Percentiles rank a stretch among this genome's conserved stretches.
Evolutionary conservation across 2,888 invertebrate genomes (phyloP).

Genomic region (Mimachlamys varia): DNA sequence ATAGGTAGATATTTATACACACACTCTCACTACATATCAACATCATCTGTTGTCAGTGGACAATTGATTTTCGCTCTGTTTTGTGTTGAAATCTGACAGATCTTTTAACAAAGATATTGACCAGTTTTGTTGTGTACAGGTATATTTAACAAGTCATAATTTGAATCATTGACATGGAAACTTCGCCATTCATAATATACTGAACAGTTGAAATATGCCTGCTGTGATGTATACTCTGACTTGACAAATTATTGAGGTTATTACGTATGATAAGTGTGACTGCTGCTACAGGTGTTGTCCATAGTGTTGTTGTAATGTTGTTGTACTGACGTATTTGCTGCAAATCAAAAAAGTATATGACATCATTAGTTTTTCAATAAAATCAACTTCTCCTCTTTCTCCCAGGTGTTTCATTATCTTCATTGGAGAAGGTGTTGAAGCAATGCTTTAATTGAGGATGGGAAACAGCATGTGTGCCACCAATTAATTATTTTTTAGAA

Average conservation of each 20-base stretch:
- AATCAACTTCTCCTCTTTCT: no score
- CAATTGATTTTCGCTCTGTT: conserved; percentile 10
- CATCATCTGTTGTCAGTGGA: not conserved
- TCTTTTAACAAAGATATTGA: not conserved
- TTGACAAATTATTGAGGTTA: not conserved
- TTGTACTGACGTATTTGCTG: no score
- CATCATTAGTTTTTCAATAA: no score
- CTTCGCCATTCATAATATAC: not conserved
- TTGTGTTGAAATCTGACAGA: conserved; percentile 9
- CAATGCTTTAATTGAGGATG: not conserved
- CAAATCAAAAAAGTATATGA: no score
- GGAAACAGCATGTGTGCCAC: no score
- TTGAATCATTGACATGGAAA: not conserved
- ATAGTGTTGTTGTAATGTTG: no score
- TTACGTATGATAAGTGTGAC: not conserved
- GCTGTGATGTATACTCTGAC: not conserved
- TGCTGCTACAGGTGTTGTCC: not conserved
- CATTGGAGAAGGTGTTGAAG: not conserved
- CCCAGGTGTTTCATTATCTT: no score
- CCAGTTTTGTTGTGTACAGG: not conserved
- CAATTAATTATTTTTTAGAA: no score
- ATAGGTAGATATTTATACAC: not conserved
- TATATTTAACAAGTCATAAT: not conserved
- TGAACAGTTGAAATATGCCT: not conserved
- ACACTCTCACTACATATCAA: not conserved